Percentiles rank a stretch among this genome's conserved stretches.
Evolutionary conservation across 1,140 invertebrate genomes (phyloP).

Genomic region (Daktulosphaira vitifoliae): DNA sequence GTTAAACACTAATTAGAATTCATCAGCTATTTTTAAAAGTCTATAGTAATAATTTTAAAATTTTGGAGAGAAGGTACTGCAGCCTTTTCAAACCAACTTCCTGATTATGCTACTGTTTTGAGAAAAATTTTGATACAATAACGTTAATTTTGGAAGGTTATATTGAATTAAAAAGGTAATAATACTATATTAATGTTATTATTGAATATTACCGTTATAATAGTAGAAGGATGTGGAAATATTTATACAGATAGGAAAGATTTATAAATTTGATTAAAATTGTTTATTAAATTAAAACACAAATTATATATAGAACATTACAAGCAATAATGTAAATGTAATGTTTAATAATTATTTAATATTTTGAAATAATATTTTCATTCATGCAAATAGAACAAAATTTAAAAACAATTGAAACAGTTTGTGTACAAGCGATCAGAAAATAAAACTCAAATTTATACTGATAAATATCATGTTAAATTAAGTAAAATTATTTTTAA

Average conservation of each 20-base stretch:
- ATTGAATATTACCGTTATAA: too few relatives aligned
- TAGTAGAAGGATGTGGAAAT: too few relatives aligned
- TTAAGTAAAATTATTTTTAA: constrained; percentile 23
- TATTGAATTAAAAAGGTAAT: too few relatives aligned
- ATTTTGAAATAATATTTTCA: constrained; percentile 31
- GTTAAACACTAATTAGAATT: too few relatives aligned
- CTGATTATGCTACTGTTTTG: too few relatives aligned
- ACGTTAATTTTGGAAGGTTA: too few relatives aligned
- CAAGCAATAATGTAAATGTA: constrained; percentile 22
- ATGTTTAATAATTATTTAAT: constrained; percentile 30
- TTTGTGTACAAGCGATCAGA: constrained; percentile 21
- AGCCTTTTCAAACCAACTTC: too few relatives aligned
- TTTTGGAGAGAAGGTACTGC: too few relatives aligned
- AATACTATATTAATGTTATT: too few relatives aligned
- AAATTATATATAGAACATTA: constrained; percentile 19
- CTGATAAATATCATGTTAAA: constrained; percentile 29
- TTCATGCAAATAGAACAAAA: constrained; percentile 27
- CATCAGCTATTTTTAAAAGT: too few relatives aligned
- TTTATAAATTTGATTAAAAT: constrained; percentile 4
- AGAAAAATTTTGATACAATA: too few relatives aligned
- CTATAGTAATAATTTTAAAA: too few relatives aligned
- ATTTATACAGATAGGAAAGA: neutral
- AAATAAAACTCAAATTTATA: constrained; percentile 31
- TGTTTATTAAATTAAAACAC: constrained; percentile 28
- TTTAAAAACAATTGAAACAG: constrained; percentile 23